Conservation (phyloP, 2,888 invertebrate species). For the Cheiracanthium punctorium region DNA sequence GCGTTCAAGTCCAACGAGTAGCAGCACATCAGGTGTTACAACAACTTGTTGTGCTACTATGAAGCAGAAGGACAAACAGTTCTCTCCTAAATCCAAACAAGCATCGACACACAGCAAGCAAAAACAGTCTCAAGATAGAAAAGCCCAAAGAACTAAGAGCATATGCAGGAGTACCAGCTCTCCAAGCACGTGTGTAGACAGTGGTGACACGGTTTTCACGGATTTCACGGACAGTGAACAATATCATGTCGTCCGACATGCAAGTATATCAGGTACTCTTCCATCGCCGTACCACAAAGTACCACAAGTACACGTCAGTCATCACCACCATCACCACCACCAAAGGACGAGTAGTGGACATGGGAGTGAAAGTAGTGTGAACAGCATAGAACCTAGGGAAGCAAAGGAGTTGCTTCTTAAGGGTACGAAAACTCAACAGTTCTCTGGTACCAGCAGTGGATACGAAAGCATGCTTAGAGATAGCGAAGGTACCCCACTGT, state of each 20-base stretch:
- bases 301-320: conserved; percentile 75
- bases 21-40: conserved; percentile 55
- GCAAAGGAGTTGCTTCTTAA: conserved; percentile 59
- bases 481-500: conserved; percentile 88
- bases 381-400: conserved; percentile 69
- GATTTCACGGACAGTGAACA: conserved; percentile 63
- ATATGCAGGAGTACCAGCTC: conserved; percentile 60
- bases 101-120: conserved; percentile 34
- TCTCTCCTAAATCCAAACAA: conserved; percentile 31
- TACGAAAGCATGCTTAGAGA: conserved; percentile 93
- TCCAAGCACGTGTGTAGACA: conserved; percentile 62
- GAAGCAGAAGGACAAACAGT: conserved; percentile 38
- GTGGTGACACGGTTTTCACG: conserved; percentile 54
- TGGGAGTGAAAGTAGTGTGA: conserved; percentile 75
- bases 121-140: conserved; percentile 45
- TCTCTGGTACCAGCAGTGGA: conserved; percentile 84
- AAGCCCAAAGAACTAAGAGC: conserved; percentile 47
- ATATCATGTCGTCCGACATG: conserved; percentile 42
- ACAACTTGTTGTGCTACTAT: conserved; percentile 54
- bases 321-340: conserved; percentile 61
- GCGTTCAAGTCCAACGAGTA: conserved; percentile 63
- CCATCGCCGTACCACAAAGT: conserved; percentile 77
- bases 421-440: conserved; percentile 67
- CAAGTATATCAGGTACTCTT: conserved; percentile 69
- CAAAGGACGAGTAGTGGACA: conserved; percentile 76